phyloP scores from a whole-genome alignment of 2,797 vertebrate species.

The Diplodus sargus region DNA sequence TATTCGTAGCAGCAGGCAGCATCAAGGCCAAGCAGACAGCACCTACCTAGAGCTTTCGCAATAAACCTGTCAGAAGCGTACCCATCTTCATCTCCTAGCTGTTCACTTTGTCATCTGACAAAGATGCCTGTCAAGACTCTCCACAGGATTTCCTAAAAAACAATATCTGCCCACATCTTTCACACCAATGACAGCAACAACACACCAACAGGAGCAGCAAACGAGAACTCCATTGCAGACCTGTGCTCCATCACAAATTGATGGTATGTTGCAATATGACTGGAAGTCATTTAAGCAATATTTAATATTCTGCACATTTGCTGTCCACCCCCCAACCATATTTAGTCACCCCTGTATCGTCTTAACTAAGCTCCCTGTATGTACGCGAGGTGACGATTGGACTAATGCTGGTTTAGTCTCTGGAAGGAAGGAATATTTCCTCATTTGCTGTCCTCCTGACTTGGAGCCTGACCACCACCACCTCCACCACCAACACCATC shows the following conservation, averaged over 20 bases:
- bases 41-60: slow-evolving; percentile 56
- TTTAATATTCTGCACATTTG: slow-evolving; percentile 12
- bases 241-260: slow-evolving; percentile 17
- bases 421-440: slow-evolving; percentile 49
- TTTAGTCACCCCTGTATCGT: slow-evolving; percentile 9
- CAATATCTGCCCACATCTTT: slow-evolving; percentile 17
- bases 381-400: slow-evolving; percentile 33
- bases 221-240: slow-evolving; percentile 12
- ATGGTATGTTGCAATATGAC: slow-evolving; percentile 5
- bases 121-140: slow-evolving; percentile 65
- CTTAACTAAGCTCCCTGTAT: slow-evolving; percentile 12
- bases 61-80: slow-evolving; percentile 73
- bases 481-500: slow-evolving; percentile 40
- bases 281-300: slow-evolving; percentile 13
- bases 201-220: slow-evolving; percentile 29
- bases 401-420: slow-evolving; percentile 35
- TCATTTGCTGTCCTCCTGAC: slow-evolving; percentile 57
- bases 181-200: slow-evolving; percentile 28
- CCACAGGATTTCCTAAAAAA: slow-evolving; percentile 36
- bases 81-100: slow-evolving; percentile 70
- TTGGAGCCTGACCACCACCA: slow-evolving; percentile 27
- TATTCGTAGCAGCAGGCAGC: slow-evolving; percentile 35
- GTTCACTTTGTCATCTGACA: slow-evolving; percentile 75
- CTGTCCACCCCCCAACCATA: slow-evolving; percentile 4
- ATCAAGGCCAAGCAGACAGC: slow-evolving; percentile 47